A percentile compares a stretch with the other conserved stretches of the same genome.
Evolutionary conservation across 2,888 invertebrate genomes (phyloP).

Genomic region (Pheosia gnoma): DNA sequence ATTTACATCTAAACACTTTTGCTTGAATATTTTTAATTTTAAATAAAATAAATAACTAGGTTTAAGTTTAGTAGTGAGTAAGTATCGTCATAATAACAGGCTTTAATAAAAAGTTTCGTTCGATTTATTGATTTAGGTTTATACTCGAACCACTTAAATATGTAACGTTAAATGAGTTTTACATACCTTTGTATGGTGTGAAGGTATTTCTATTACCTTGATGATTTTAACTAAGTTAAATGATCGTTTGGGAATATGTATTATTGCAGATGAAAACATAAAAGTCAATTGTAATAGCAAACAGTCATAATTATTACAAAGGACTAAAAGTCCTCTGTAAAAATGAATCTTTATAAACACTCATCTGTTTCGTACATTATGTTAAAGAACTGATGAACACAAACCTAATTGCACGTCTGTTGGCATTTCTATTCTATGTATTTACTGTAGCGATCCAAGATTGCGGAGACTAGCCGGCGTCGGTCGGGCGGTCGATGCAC

Average conservation of each 20-base stretch:
- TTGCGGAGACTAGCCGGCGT: constrained; percentile 75
- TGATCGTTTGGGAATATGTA: too few relatives aligned
- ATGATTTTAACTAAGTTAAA: too few relatives aligned
- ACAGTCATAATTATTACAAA: too few relatives aligned
- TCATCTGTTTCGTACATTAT: neutral
- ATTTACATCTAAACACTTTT: too few relatives aligned
- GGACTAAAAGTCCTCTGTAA: too few relatives aligned
- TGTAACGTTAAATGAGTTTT: too few relatives aligned
- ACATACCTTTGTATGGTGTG: too few relatives aligned
- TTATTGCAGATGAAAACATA: too few relatives aligned
- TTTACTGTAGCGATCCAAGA: constrained; percentile 67
- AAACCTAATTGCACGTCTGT: constrained; percentile 48
- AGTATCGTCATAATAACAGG: constrained; percentile 18
- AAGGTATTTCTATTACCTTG: too few relatives aligned
- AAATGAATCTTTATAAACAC: too few relatives aligned
- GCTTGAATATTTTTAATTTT: too few relatives aligned
- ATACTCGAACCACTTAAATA: neutral
- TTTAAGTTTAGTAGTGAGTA: constrained; percentile 10
- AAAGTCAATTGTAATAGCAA: too few relatives aligned
- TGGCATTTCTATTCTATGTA: constrained; percentile 52
- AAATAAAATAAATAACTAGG: neutral
- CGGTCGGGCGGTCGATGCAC: constrained; percentile 72
- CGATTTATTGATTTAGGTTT: neutral
- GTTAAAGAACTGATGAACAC: neutral
- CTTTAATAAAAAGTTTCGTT: constrained; percentile 25